These are phyloP conservation scores for Isaurus tuberculatus DNA, from an alignment of 92 coral and sea anemone genomes.

Conservation along the genomic window DNA sequence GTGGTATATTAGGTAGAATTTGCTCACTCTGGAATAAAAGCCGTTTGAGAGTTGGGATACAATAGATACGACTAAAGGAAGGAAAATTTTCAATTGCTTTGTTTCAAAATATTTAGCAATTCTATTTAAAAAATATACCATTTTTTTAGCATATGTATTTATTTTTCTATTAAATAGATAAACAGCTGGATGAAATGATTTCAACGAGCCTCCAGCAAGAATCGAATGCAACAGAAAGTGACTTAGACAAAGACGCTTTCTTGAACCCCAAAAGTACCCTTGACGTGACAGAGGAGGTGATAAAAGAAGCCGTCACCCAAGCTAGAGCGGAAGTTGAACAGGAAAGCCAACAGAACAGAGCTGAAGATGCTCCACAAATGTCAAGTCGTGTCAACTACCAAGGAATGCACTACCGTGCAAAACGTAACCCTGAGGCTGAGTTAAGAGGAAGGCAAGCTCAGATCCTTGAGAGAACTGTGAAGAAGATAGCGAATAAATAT, in stretches of 20 bases:
- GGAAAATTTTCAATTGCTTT: too few relatives aligned
- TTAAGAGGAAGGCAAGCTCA: background rate
- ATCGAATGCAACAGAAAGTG: too few relatives aligned
- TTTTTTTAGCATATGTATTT: too few relatives aligned
- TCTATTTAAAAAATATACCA: too few relatives aligned
- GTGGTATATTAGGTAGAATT: too few relatives aligned
- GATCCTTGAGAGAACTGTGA: constrained; percentile 4
- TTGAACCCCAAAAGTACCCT: background rate
- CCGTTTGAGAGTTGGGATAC: too few relatives aligned
- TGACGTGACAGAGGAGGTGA: background rate
- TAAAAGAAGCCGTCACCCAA: background rate
- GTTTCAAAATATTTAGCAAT: too few relatives aligned
- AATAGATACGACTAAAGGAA: too few relatives aligned
- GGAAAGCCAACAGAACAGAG: background rate
- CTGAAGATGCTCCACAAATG: background rate
- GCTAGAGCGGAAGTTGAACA: constrained; percentile 4
- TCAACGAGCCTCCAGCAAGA: too few relatives aligned
- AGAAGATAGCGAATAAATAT: background rate
- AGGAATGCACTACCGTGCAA: constrained; percentile 25
- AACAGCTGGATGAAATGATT: too few relatives aligned
- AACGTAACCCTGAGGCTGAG: constrained; percentile 16
- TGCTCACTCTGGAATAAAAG: too few relatives aligned
- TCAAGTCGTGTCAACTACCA: background rate
- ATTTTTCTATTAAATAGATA: too few relatives aligned
- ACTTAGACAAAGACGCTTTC: background rate